phyloP scores from a whole-genome alignment of 2,797 vertebrate species.

The Poecilia picta region DNA sequence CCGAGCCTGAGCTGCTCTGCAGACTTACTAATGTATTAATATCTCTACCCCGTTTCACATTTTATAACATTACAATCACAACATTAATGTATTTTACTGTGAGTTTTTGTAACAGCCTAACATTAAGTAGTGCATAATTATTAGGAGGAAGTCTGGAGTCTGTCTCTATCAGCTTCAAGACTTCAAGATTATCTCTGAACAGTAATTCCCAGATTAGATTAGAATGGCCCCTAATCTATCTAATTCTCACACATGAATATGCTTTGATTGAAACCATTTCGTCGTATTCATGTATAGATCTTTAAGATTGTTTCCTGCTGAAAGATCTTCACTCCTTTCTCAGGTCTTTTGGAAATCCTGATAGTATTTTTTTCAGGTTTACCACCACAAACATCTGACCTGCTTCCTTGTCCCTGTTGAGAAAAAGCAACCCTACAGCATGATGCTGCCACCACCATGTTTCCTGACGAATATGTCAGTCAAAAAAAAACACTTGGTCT shows the following conservation, averaged over 20 bases:
- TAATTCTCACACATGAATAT: neutral
- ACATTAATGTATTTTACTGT: neutral
- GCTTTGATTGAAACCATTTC: neutral
- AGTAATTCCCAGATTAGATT: neutral
- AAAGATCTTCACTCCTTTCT: neutral
- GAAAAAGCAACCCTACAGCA: neutral
- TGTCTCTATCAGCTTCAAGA: neutral
- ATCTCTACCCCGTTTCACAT: neutral
- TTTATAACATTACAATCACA: neutral
- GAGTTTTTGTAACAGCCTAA: neutral
- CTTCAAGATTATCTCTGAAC: neutral
- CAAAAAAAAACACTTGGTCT: neutral
- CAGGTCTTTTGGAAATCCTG: neutral
- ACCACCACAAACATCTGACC: neutral
- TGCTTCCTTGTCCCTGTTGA: neutral
- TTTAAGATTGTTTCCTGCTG: neutral
- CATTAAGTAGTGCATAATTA: neutral
- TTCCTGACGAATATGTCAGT: neutral
- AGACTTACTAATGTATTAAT: conserved; percentile 2
- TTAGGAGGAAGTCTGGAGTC: neutral
- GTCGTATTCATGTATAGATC: no score
- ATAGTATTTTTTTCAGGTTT: neutral
- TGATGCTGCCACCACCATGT: neutral
- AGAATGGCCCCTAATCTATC: neutral
- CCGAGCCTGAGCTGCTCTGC: conserved; percentile 14